These are phyloP conservation scores for Acronicta leporina DNA, from an alignment of 2,888 invertebrate genomes.

Conservation along the genomic window DNA sequence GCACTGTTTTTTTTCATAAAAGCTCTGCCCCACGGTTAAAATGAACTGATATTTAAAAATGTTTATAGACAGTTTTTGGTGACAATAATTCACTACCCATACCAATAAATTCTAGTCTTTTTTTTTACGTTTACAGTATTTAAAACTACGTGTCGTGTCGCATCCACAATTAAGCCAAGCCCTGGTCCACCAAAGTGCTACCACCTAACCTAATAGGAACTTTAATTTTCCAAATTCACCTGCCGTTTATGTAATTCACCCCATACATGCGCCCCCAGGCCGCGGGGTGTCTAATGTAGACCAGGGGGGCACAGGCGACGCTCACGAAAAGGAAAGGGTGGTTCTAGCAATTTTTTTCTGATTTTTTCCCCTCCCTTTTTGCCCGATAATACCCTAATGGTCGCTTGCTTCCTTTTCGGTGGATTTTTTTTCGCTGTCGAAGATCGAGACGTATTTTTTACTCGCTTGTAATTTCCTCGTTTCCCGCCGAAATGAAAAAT, in stretches of 20 bases:
- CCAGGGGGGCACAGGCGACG: conserved; percentile 78
- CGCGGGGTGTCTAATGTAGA: conserved; percentile 80
- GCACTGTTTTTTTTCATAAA: too few relatives aligned
- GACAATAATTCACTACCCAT: too few relatives aligned
- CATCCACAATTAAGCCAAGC: conserved; percentile 56
- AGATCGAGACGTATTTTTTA: conserved; percentile 87
- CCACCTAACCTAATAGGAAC: conserved; percentile 60
- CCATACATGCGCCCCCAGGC: conserved; percentile 77
- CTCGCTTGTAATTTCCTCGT: conserved; percentile 82
- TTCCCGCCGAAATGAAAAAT: conserved; percentile 82
- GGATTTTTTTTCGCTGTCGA: conserved; percentile 79
- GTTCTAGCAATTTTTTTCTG: conserved; percentile 86
- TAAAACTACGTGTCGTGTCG: conserved; percentile 51
- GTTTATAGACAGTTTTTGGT: too few relatives aligned
- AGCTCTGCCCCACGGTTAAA: too few relatives aligned
- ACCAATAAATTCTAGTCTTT: conserved; percentile 5
- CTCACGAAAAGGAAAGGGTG: conserved; percentile 88
- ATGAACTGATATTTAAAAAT: too few relatives aligned
- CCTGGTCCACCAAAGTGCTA: conserved; percentile 51
- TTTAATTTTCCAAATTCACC: conserved; percentile 89
- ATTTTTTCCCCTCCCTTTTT: conserved; percentile 82
- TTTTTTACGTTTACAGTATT: conserved; percentile 41
- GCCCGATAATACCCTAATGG: conserved; percentile 89
- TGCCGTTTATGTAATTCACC: conserved; percentile 84
- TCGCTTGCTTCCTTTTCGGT: conserved; percentile 87